These are phyloP conservation scores for Eretmochelys imbricata DNA, from an alignment of 2,113 vertebrate genomes.

Conservation along the genomic window DNA sequence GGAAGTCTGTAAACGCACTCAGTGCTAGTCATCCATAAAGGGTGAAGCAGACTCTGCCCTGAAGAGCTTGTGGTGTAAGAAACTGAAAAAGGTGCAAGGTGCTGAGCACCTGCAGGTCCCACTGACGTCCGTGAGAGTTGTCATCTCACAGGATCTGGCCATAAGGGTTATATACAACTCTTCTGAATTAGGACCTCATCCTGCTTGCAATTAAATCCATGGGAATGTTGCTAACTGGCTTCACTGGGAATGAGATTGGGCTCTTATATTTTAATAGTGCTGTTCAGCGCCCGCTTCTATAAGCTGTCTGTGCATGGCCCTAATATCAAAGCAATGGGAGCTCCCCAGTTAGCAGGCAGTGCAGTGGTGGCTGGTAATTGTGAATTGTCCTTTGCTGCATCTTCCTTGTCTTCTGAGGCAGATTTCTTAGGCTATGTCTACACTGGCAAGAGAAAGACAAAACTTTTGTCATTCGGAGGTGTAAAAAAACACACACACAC, in stretches of 20 bases:
- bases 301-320: not conserved
- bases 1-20: not conserved
- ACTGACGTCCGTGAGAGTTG: not conserved
- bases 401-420: not conserved
- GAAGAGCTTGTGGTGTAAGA: not conserved
- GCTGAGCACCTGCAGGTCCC: not conserved
- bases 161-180: not conserved
- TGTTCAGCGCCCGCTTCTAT: not conserved
- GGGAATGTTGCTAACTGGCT: not conserved
- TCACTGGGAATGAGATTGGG: not conserved
- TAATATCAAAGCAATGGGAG: not conserved
- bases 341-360: not conserved
- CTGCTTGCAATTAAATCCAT: not conserved
- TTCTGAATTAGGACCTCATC: not conserved
- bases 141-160: not conserved
- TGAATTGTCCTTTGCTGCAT: not conserved
- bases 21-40: not conserved
- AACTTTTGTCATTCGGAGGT: too few species aligned
- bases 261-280: not conserved
- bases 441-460: too few species aligned
- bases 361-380: not conserved
- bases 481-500: too few species aligned
- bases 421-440: not conserved
- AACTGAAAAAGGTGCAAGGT: not conserved
- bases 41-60: not conserved